Evolutionary conservation across 2,113 vertebrate genomes (phyloP).

Genomic region (Condylura cristata): DNA sequence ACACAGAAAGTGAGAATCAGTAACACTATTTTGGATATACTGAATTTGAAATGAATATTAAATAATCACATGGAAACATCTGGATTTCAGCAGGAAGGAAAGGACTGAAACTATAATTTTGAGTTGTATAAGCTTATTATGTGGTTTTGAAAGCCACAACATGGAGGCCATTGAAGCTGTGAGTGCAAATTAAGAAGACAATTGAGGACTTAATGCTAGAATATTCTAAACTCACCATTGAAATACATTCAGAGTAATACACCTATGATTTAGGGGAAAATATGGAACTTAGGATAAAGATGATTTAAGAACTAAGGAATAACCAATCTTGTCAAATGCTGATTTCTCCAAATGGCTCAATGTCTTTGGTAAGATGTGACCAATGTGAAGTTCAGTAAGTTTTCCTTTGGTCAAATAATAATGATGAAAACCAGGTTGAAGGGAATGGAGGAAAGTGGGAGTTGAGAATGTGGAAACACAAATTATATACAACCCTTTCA

Average conservation of each 20-base stretch:
- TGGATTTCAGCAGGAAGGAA: neutral
- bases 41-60: constrained; percentile 26
- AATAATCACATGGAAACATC: neutral
- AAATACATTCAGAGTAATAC: neutral
- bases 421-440: neutral
- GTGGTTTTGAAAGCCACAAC: neutral
- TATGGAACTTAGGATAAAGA: neutral
- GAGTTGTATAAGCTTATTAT: neutral
- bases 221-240: neutral
- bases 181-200: neutral
- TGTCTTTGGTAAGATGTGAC: neutral
- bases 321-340: neutral
- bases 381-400: neutral
- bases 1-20: neutral
- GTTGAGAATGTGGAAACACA: neutral
- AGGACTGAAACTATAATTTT: constrained; percentile 14
- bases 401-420: neutral
- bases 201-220: neutral
- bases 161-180: neutral
- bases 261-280: neutral
- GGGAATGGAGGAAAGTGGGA: neutral
- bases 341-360: neutral
- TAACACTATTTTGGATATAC: constrained; percentile 9
- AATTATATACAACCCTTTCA: neutral
- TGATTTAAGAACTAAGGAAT: neutral